Percentiles rank a stretch among this genome's conserved stretches.
phyloP scores from a whole-genome alignment of 2,797 vertebrate genomes.

The Rhinatrema bivittatum region DNA sequence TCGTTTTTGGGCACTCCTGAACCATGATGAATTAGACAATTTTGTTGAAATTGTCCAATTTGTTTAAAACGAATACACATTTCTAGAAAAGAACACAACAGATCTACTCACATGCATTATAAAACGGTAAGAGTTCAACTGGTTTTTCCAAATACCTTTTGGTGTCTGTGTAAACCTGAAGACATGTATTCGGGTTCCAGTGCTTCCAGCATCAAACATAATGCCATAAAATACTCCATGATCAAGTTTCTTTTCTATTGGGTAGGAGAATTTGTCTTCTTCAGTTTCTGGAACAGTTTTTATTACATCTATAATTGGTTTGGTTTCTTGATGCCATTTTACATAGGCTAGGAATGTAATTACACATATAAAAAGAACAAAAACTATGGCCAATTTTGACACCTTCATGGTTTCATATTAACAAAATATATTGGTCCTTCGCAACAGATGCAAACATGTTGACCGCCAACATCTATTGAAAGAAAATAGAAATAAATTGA shows the following conservation, averaged over 20 bases:
- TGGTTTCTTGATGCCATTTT: constrained; percentile 57
- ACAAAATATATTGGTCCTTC: constrained; percentile 35
- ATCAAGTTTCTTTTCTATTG: background rate
- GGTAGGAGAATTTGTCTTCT: constrained; percentile 9
- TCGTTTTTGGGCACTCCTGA: too few species aligned
- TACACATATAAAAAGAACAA: constrained; percentile 61
- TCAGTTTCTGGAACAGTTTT: constrained; percentile 8
- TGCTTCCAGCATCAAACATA: constrained; percentile 94
- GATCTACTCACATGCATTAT: too few species aligned
- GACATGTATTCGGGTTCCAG: constrained; percentile 84
- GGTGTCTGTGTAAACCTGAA: constrained; percentile 72
- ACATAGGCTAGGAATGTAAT: constrained; percentile 73
- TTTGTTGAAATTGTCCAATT: too few species aligned
- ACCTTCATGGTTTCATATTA: constrained; percentile 76
- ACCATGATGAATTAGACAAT: too few species aligned
- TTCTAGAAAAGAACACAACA: too few species aligned
- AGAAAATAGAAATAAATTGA: background rate
- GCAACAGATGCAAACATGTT: background rate
- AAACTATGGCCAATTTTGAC: constrained; percentile 61
- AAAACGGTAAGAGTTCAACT: too few species aligned
- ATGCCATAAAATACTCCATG: constrained; percentile 69
- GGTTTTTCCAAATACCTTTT: constrained; percentile 72
- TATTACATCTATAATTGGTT: constrained; percentile 14
- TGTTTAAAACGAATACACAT: too few species aligned
- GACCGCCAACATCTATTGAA: constrained; percentile 15